Conservation (phyloP, 2,113 vertebrate genomes). For the Euleptes europaea region DNA sequence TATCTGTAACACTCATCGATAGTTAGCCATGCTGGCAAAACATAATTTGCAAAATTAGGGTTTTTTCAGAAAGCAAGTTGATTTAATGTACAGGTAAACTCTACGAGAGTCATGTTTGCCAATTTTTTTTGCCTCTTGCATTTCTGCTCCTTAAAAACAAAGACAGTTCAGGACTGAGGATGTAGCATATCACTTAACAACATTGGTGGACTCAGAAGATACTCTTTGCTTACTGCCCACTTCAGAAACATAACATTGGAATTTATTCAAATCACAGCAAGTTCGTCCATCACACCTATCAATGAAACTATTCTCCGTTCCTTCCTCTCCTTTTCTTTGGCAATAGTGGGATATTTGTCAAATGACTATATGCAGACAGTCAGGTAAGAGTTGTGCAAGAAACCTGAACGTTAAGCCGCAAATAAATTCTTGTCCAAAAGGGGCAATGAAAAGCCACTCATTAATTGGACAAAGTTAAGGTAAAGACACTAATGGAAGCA, state of each 20-base stretch:
- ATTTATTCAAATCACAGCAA: constrained; percentile 60
- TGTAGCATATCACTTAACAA: constrained; percentile 65
- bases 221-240: constrained; percentile 53
- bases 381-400: neutral
- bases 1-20: constrained; percentile 62
- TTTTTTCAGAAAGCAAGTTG: constrained; percentile 64
- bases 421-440: constrained; percentile 61
- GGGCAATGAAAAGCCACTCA: constrained; percentile 64
- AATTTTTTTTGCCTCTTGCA: constrained; percentile 42
- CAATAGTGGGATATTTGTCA: constrained; percentile 42
- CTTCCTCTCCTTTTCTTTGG: constrained; percentile 27
- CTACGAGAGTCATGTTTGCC: constrained; percentile 77
- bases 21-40: constrained; percentile 50
- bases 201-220: constrained; percentile 48
- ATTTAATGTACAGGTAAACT: constrained; percentile 70
- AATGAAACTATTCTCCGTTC: constrained; percentile 40
- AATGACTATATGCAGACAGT: neutral
- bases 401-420: constrained; percentile 33
- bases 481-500: constrained; percentile 65
- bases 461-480: constrained; percentile 69
- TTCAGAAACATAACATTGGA: constrained; percentile 66
- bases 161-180: constrained; percentile 51
- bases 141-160: constrained; percentile 61
- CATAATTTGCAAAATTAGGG: constrained; percentile 61
- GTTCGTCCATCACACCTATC: constrained; percentile 55